phyloP scores from a whole-genome alignment of 2,113 vertebrate genomes.

The Albula goreensis region DNA sequence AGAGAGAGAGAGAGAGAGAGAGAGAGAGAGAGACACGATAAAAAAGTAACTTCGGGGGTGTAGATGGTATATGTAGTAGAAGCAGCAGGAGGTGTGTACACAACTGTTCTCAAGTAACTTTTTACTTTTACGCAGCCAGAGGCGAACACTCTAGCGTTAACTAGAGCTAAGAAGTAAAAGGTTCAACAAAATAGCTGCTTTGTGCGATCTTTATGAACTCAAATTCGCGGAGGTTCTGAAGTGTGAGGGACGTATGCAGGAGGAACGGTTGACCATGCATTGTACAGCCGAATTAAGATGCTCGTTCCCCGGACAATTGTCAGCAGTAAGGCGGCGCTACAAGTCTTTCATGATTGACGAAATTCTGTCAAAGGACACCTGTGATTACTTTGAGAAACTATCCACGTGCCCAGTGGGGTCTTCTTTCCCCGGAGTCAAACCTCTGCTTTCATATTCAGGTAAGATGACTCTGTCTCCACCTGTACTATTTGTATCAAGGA shows the following conservation, averaged over 20 bases:
- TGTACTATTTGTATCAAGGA: background rate
- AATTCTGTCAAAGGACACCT: constrained; percentile 96
- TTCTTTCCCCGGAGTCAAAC: constrained; percentile 84
- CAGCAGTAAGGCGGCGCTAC: constrained; percentile 90
- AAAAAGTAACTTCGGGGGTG: too few relatives aligned
- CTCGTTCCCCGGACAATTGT: constrained; percentile 79
- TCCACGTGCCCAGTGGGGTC: constrained; percentile 90
- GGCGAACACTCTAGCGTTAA: too few relatives aligned
- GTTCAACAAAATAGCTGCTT: background rate
- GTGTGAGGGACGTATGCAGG: constrained; percentile 17
- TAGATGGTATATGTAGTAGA: too few relatives aligned
- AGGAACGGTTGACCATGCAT: constrained; percentile 75
- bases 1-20: too few relatives aligned
- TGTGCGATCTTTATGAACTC: background rate
- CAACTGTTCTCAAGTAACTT: too few relatives aligned
- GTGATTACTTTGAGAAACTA: constrained; percentile 95
- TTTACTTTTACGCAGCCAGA: too few relatives aligned
- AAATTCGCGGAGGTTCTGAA: background rate
- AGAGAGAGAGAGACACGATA: too few relatives aligned
- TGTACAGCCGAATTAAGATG: constrained; percentile 82
- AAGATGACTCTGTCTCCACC: constrained; percentile 56
- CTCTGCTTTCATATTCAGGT: constrained; percentile 90
- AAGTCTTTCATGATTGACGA: constrained; percentile 99
- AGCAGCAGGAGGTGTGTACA: too few relatives aligned
- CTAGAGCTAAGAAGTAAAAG: background rate